phyloP scores from a whole-genome alignment of 2,113 vertebrate genomes.

The Ceratotherium simum region DNA sequence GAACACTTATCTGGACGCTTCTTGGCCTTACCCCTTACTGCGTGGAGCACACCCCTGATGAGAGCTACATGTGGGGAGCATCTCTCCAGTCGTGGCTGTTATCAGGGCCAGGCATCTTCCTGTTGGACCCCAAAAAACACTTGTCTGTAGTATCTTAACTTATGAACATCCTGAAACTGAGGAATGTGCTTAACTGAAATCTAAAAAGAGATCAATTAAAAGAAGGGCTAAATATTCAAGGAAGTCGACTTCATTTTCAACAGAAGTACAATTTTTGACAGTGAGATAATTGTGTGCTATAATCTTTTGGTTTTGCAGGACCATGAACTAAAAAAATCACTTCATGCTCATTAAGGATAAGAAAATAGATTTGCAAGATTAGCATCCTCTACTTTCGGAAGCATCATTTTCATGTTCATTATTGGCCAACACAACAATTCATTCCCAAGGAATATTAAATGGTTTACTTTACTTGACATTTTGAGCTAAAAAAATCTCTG shows the following conservation, averaged over 20 bases:
- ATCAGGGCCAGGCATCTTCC: fast-evolving
- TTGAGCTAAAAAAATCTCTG: background rate
- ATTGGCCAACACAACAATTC: background rate
- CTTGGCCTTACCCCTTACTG: fast-evolving
- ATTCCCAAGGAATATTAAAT: background rate
- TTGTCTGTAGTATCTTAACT: fast-evolving
- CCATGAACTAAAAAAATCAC: background rate
- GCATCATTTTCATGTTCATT: background rate
- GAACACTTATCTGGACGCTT: fast-evolving
- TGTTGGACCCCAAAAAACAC: background rate
- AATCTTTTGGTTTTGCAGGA: background rate
- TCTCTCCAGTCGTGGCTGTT: fast-evolving
- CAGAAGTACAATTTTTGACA: background rate
- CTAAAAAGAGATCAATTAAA: conserved; percentile 13
- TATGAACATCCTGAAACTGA: background rate
- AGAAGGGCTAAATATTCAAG: background rate
- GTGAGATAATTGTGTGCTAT: background rate
- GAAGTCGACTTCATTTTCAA: background rate
- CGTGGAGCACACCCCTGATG: fast-evolving
- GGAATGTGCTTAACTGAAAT: background rate
- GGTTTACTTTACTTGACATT: too few species aligned
- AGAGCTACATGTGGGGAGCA: fast-evolving
- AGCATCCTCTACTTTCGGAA: background rate
- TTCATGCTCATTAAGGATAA: background rate
- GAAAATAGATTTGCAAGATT: background rate